phyloP scores from a whole-genome alignment of 2,888 invertebrate genomes.

The Cephus pulcher region DNA sequence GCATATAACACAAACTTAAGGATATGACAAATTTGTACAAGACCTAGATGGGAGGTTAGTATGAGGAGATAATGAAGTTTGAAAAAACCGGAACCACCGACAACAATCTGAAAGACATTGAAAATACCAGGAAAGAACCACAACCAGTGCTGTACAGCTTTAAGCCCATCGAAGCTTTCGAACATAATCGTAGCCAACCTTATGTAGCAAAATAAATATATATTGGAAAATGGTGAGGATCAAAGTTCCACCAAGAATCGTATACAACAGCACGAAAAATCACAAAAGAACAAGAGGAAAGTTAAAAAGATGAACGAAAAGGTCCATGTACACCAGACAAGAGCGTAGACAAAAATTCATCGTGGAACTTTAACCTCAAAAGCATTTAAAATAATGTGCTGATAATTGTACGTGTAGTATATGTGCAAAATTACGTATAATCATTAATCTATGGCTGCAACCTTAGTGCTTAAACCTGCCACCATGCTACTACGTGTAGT shows the following conservation, averaged over 20 bases:
- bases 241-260: slow-evolving; percentile 15
- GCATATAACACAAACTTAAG: slow-evolving; percentile 31
- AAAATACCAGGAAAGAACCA: slow-evolving; percentile 50
- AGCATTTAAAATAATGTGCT: background rate
- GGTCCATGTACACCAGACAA: background rate
- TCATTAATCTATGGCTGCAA: slow-evolving; percentile 43
- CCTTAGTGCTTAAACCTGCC: slow-evolving; percentile 55
- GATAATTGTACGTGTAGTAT: background rate
- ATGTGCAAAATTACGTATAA: background rate
- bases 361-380: background rate
- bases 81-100: slow-evolving; percentile 53
- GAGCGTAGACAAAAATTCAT: background rate
- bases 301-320: background rate
- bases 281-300: background rate
- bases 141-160: slow-evolving; percentile 62
- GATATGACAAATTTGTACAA: slow-evolving; percentile 33
- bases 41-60: slow-evolving; percentile 38
- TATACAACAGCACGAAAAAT: background rate
- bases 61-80: slow-evolving; percentile 34
- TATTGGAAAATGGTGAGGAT: background rate
- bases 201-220: slow-evolving; percentile 16
- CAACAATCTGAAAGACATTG: slow-evolving; percentile 58
- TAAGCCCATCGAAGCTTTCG: slow-evolving; percentile 58
- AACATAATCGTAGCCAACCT: slow-evolving; percentile 13
- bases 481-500: slow-evolving; percentile 59